Percentiles rank a stretch among this genome's conserved stretches.
Conservation (phyloP, 1,140 invertebrate species). For the Palaemon carinicauda region DNA sequence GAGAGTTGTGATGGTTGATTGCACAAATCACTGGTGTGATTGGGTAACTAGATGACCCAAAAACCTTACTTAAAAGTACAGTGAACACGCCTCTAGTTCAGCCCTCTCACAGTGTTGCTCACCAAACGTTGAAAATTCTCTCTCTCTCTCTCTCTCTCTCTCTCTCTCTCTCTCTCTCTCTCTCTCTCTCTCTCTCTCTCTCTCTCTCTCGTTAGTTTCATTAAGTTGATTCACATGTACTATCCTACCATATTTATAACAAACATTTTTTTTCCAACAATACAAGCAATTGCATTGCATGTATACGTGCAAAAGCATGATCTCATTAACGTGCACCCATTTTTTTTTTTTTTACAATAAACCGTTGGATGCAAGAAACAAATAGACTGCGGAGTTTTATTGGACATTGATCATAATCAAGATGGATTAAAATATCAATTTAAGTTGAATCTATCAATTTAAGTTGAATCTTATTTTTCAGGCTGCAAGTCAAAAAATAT, state of each 20-base stretch:
- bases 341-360: too few relatives aligned
- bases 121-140: background rate
- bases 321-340: too few relatives aligned
- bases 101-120: background rate
- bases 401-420: too few relatives aligned
- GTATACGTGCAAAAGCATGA: too few relatives aligned
- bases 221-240: background rate
- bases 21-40: background rate
- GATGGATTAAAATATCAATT: too few relatives aligned
- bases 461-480: too few relatives aligned
- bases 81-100: background rate
- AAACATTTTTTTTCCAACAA: too few relatives aligned
- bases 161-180: constrained; percentile 15
- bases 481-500: too few relatives aligned
- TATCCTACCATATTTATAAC: background rate
- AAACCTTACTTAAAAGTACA: background rate
- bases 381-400: too few relatives aligned
- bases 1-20: background rate
- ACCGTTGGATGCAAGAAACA: too few relatives aligned
- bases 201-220: background rate
- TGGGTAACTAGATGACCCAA: background rate
- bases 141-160: constrained; percentile 22
- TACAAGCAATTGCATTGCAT: too few relatives aligned
- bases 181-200: constrained; percentile 22
- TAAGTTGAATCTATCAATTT: too few relatives aligned